Percentiles rank a stretch among this genome's conserved stretches.
These are phyloP conservation scores for Cavia porcellus DNA, from an alignment of 2,113 vertebrate species.

Conservation along the genomic window DNA sequence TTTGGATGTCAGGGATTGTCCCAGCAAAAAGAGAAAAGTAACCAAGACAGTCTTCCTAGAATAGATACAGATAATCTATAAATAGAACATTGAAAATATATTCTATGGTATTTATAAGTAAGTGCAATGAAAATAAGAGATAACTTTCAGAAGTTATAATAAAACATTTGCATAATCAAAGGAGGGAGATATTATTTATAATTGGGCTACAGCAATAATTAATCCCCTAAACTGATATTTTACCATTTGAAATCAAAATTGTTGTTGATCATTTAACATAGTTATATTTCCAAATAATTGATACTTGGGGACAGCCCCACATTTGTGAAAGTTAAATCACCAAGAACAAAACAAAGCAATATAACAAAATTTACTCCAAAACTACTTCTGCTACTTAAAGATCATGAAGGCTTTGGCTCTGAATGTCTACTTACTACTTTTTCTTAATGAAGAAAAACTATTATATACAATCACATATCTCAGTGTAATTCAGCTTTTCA, in stretches of 20 bases:
- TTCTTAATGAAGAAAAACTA: neutral
- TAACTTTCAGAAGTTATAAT: neutral
- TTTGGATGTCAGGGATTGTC: too few relatives aligned
- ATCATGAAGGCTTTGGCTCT: neutral
- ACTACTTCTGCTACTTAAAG: neutral
- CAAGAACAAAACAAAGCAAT: neutral
- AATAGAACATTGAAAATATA: neutral
- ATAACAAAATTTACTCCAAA: neutral
- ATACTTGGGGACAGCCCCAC: neutral
- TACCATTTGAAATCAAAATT: constrained; percentile 1
- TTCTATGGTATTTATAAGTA: neutral
- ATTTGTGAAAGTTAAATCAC: neutral
- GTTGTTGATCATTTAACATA: neutral
- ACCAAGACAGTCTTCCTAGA: neutral
- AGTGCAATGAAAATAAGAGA: neutral
- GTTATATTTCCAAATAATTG: neutral
- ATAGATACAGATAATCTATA: neutral
- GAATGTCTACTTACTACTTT: neutral
- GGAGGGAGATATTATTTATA: neutral
- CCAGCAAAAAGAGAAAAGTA: too few relatives aligned
- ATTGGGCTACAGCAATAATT: neutral
- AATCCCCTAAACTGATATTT: neutral
- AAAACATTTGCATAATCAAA: neutral
- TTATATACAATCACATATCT: neutral
- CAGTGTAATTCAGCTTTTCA: neutral